A percentile compares a stretch with the other conserved stretches of the same genome.
These are phyloP conservation scores for Gambusia yucatana DNA, from an alignment of 2,797 vertebrate genomes.

Conservation along the genomic window DNA sequence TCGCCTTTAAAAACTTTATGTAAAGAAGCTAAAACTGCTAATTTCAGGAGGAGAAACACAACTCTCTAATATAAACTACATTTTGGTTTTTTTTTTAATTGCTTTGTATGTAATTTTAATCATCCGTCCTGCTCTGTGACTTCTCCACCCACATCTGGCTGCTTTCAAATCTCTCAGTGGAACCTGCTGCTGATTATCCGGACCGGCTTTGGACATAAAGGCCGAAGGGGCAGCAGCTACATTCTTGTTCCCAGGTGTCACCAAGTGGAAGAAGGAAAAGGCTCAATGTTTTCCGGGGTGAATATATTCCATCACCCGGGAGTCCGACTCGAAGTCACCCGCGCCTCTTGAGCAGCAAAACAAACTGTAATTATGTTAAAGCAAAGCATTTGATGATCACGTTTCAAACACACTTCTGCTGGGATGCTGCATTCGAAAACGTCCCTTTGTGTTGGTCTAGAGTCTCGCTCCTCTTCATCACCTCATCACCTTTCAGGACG, in stretches of 20 bases:
- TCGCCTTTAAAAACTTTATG: background rate
- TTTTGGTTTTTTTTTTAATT: conserved; percentile 20
- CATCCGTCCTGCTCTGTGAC: conserved; percentile 33
- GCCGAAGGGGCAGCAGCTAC: conserved; percentile 50
- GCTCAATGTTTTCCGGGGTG: conserved; percentile 34
- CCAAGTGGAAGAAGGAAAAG: conserved; percentile 11
- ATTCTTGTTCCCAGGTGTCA: conserved; percentile 69
- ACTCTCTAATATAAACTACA: conserved; percentile 25
- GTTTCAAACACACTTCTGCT: conserved; percentile 70
- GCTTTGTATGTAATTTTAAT: conserved; percentile 47
- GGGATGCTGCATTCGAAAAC: conserved; percentile 35
- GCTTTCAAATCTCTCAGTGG: conserved; percentile 43
- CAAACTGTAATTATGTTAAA: conserved; percentile 76
- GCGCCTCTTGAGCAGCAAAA: conserved; percentile 63
- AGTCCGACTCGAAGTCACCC: conserved; percentile 65
- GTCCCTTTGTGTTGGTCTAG: conserved; percentile 21
- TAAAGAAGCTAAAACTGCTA: background rate
- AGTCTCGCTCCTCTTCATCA: conserved; percentile 20
- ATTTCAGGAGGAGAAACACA: background rate
- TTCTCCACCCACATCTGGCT: conserved; percentile 15
- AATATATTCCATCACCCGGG: conserved; percentile 71
- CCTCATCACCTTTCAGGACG: conserved; percentile 53
- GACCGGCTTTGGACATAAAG: conserved; percentile 60
- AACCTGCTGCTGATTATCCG: conserved; percentile 70
- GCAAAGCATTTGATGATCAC: conserved; percentile 80